A percentile compares a stretch with the other conserved stretches of the same genome.
phyloP scores from a whole-genome alignment of 2,888 invertebrate species.

The Agrotis segetum region DNA sequence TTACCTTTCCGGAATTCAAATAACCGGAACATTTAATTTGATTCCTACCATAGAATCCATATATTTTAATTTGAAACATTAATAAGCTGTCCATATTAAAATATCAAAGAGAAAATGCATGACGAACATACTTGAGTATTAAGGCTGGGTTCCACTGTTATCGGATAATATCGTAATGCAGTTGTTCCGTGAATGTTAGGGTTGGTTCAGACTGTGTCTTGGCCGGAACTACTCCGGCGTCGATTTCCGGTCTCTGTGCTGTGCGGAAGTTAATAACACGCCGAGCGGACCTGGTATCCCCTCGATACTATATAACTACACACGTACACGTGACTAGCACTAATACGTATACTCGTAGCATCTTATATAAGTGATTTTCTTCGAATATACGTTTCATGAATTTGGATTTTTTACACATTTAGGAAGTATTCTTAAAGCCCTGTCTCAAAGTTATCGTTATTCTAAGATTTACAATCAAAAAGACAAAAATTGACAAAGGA shows the following conservation, averaged over 20 bases:
- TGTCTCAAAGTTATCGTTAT: too few relatives aligned
- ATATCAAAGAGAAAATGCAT: slow-evolving; percentile 22
- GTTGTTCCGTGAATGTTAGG: slow-evolving; percentile 28
- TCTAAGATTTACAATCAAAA: too few relatives aligned
- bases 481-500: too few relatives aligned
- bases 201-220: slow-evolving; percentile 59
- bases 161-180: slow-evolving; percentile 12
- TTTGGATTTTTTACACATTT: too few relatives aligned
- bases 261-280: slow-evolving; percentile 84
- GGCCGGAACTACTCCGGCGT: slow-evolving; percentile 71
- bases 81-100: slow-evolving; percentile 24
- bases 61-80: slow-evolving; percentile 49
- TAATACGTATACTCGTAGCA: not conserved
- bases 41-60: slow-evolving; percentile 29
- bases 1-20: slow-evolving; percentile 42
- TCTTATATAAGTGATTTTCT: not conserved
- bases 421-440: too few relatives aligned
- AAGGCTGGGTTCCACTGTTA: slow-evolving; percentile 21
- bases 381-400: too few relatives aligned
- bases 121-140: slow-evolving; percentile 5
- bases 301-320: slow-evolving; percentile 26
- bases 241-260: slow-evolving; percentile 81
- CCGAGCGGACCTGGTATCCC: slow-evolving; percentile 63
- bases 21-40: slow-evolving; percentile 49
- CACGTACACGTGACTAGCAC: not conserved